These are phyloP conservation scores for Hydropsyche tenuis DNA, from an alignment of 1,140 invertebrate species.

Conservation along the genomic window DNA sequence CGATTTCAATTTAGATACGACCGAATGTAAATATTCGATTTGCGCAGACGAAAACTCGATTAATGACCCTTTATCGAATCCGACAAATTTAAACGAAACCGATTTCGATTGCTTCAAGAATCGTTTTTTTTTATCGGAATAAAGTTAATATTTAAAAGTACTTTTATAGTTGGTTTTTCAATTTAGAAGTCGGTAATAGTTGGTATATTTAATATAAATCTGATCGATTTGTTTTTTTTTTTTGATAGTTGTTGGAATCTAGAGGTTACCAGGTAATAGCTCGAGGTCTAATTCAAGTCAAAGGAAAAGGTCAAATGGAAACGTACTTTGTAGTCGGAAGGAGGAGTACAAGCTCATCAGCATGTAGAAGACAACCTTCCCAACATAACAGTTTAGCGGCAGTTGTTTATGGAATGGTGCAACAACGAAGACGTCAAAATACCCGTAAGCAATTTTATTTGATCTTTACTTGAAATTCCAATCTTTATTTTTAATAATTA, in stretches of 20 bases:
- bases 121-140: no score
- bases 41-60: neutral
- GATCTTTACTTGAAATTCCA: no score
- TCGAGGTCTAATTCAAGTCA: slow-evolving; percentile 86
- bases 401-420: slow-evolving; percentile 86
- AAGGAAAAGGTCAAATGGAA: slow-evolving; percentile 95
- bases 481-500: no score
- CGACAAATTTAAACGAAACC: neutral
- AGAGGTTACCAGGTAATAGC: slow-evolving; percentile 76
- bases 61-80: no score
- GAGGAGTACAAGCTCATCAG: slow-evolving; percentile 57
- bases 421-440: slow-evolving; percentile 69
- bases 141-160: no score
- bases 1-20: no score
- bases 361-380: slow-evolving; percentile 70
- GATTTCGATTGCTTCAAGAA: no score
- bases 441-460: slow-evolving; percentile 43
- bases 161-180: no score
- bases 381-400: slow-evolving; percentile 81
- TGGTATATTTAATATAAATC: no score
- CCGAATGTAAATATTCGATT: no score
- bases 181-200: no score
- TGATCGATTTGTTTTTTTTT: neutral
- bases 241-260: slow-evolving; percentile 69
- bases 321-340: slow-evolving; percentile 86